phyloP scores from a whole-genome alignment of 2,797 vertebrate genomes.

The Cirrhinus mrigala region DNA sequence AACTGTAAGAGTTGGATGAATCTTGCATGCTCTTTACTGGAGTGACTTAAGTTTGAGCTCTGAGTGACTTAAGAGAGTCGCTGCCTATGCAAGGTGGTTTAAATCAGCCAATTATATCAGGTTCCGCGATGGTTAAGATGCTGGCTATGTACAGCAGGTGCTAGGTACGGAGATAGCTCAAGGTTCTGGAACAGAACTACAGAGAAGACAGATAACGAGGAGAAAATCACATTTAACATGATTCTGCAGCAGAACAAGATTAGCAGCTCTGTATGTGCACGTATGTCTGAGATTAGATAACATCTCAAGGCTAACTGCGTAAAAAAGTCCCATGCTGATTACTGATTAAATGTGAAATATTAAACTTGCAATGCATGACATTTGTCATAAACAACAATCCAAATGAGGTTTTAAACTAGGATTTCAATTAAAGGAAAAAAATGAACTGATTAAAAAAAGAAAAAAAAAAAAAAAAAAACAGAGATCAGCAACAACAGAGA shows the following conservation, averaged over 20 bases:
- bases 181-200: background rate
- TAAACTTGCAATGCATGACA: conserved; percentile 8
- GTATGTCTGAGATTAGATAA: conserved; percentile 1
- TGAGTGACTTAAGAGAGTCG: background rate
- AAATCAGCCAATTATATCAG: conserved; percentile 19
- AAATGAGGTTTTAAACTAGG: background rate
- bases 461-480: no score
- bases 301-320: background rate
- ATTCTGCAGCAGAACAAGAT: background rate
- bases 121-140: background rate
- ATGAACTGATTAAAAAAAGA: background rate
- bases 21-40: background rate
- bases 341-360: conserved; percentile 12
- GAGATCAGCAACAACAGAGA: background rate
- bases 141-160: background rate
- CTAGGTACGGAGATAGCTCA: background rate
- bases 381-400: background rate
- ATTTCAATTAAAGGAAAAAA: background rate
- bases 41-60: background rate
- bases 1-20: background rate
- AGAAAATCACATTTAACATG: background rate
- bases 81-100: background rate
- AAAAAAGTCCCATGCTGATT: conserved; percentile 15
- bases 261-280: background rate
- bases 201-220: background rate